phyloP scores from a whole-genome alignment of 2,113 vertebrate genomes.

The Bothrops jararaca region DNA sequence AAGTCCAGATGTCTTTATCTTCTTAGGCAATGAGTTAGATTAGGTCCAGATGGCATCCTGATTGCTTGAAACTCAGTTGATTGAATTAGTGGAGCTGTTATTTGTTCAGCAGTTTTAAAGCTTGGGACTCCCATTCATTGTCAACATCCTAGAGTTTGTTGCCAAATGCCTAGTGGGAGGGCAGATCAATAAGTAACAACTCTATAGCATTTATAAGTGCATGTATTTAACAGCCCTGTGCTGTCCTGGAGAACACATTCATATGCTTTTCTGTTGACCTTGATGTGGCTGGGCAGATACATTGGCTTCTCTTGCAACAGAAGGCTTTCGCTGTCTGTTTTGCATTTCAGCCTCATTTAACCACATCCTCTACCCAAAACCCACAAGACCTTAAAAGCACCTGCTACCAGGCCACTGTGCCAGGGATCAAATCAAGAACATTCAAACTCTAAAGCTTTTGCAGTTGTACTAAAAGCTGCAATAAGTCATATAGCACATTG shows the following conservation, averaged over 20 bases:
- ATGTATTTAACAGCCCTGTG: slow-evolving; percentile 3
- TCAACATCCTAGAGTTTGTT: background rate
- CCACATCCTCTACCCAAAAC: slow-evolving; percentile 8
- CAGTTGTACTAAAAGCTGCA: background rate
- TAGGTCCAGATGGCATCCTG: slow-evolving; percentile 54
- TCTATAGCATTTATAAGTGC: slow-evolving; percentile 17
- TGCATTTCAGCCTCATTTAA: slow-evolving; percentile 34
- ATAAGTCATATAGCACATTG: background rate
- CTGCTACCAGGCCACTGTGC: background rate
- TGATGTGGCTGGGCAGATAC: slow-evolving; percentile 14
- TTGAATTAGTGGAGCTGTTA: slow-evolving; percentile 36
- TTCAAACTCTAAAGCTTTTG: background rate
- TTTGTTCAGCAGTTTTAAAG: background rate
- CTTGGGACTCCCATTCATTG: background rate
- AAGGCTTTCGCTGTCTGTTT: slow-evolving; percentile 8
- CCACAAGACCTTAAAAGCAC: background rate
- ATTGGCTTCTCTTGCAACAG: slow-evolving; percentile 5
- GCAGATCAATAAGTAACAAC: slow-evolving; percentile 30
- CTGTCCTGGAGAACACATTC: slow-evolving; percentile 10
- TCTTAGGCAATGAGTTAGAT: slow-evolving; percentile 41
- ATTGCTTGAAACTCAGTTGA: slow-evolving; percentile 39
- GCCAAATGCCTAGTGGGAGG: slow-evolving; percentile 29
- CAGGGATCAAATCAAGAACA: background rate
- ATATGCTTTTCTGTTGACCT: slow-evolving; percentile 23
- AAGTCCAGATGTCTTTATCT: slow-evolving; percentile 51